phyloP scores from a whole-genome alignment of 2,888 invertebrate species.

The Brachyptera risi region DNA sequence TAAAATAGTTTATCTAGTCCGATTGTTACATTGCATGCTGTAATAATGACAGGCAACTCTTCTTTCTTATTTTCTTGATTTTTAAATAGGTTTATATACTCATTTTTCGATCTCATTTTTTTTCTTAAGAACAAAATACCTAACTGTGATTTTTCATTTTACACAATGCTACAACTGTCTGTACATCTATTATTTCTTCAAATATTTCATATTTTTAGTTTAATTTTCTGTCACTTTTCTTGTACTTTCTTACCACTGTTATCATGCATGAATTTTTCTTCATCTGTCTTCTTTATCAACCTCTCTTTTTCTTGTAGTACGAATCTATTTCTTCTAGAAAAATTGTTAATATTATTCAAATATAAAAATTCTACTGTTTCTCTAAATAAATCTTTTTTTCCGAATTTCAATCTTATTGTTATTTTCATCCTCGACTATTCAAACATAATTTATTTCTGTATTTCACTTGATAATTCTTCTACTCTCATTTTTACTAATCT shows the following conservation, averaged over 20 bases:
- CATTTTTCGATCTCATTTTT: not conserved
- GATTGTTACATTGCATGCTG: not conserved
- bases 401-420: too few species aligned
- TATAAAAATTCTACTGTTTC: too few species aligned
- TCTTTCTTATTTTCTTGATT: not conserved
- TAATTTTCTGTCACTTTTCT: not conserved
- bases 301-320: not conserved
- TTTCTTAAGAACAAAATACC: too few species aligned
- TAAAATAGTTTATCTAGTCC: conserved; percentile 10
- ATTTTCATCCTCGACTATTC: not conserved
- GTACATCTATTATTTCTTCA: not conserved
- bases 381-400: too few species aligned
- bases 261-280: not conserved
- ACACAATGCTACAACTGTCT: too few species aligned
- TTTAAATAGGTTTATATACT: not conserved
- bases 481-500: not conserved
- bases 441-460: not conserved
- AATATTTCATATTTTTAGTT: not conserved
- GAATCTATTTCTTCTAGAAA: too few species aligned
- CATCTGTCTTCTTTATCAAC: not conserved
- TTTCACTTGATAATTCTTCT: not conserved
- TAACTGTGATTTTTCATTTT: too few species aligned
- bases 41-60: not conserved
- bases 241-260: not conserved
- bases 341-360: too few species aligned